phyloP scores from a whole-genome alignment of 2,888 invertebrate genomes.

The Drosophila mayaguana region DNA sequence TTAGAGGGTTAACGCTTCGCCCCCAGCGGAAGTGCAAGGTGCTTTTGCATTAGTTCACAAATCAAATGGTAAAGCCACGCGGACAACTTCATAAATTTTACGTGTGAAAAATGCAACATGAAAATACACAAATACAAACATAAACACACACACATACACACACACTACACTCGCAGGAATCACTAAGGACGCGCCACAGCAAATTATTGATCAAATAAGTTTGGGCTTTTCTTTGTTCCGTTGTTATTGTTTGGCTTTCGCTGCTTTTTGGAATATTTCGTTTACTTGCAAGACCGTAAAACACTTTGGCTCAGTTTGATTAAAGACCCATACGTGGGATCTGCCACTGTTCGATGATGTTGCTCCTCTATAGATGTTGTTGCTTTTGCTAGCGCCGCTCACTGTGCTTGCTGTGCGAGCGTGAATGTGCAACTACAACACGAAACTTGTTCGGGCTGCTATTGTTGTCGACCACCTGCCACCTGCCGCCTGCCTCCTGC shows the following conservation, averaged over 20 bases:
- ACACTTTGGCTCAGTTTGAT: conserved; percentile 9
- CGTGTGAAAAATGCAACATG: conserved; percentile 71
- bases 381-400: conserved; percentile 14
- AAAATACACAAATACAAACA: conserved; percentile 32
- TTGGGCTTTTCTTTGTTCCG: conserved; percentile 24
- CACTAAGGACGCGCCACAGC: conserved; percentile 68
- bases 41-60: conserved; percentile 62
- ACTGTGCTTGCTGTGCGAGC: conserved; percentile 65
- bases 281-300: conserved; percentile 28
- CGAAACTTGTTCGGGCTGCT: conserved; percentile 29
- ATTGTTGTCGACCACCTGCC: conserved; percentile 38
- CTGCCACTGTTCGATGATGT: conserved; percentile 14
- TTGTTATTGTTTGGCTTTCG: conserved; percentile 13
- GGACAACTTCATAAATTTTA: conserved; percentile 65
- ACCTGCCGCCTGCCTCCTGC: neutral
- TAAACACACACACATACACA: conserved; percentile 24
- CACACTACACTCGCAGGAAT: conserved; percentile 31
- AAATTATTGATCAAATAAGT: conserved; percentile 81
- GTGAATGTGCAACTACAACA: conserved; percentile 69
- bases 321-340: conserved; percentile 15
- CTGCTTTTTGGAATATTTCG: conserved; percentile 5
- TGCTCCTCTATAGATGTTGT: conserved; percentile 7
- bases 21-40: conserved; percentile 53
- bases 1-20: conserved; percentile 48
- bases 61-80: conserved; percentile 63